Percentiles rank a stretch among this genome's conserved stretches.
These are phyloP conservation scores for Ecdyonurus torrentis DNA, from an alignment of 2,888 invertebrate species.

Conservation along the genomic window DNA sequence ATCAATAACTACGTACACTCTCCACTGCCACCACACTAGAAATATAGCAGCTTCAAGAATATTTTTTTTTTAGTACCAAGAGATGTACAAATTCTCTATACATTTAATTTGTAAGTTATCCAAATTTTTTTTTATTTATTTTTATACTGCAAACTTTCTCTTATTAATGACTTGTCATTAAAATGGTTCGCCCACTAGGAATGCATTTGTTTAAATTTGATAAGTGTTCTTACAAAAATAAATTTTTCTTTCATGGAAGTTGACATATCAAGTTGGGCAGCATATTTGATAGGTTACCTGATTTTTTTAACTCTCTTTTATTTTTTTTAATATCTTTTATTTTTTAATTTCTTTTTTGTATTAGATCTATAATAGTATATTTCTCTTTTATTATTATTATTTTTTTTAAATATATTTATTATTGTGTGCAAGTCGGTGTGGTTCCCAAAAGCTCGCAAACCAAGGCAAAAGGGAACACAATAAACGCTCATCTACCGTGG, in stretches of 20 bases:
- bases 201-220: conserved; percentile 17
- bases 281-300: conserved; percentile 18
- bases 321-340: neutral
- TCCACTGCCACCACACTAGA: neutral
- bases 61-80: conserved; percentile 14
- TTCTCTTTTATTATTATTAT: conserved; percentile 16
- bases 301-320: conserved; percentile 13
- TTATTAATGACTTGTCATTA: conserved; percentile 15
- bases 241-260: conserved; percentile 18
- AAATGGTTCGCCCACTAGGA: conserved; percentile 18
- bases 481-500: neutral
- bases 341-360: neutral
- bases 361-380: conserved; percentile 13
- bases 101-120: conserved; percentile 13
- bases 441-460: conserved; percentile 14
- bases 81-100: conserved; percentile 9
- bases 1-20: neutral
- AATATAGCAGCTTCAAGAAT: conserved; percentile 14
- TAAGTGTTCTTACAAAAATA: conserved; percentile 19
- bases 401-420: conserved; percentile 14
- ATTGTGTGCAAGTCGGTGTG: conserved; percentile 14
- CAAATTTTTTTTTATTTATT: conserved; percentile 7
- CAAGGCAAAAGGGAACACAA: neutral
- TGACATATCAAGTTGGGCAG: conserved; percentile 18
- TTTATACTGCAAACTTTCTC: conserved; percentile 12